phyloP scores from a whole-genome alignment of 2,113 vertebrate species.

The Corythornis cristatus region DNA sequence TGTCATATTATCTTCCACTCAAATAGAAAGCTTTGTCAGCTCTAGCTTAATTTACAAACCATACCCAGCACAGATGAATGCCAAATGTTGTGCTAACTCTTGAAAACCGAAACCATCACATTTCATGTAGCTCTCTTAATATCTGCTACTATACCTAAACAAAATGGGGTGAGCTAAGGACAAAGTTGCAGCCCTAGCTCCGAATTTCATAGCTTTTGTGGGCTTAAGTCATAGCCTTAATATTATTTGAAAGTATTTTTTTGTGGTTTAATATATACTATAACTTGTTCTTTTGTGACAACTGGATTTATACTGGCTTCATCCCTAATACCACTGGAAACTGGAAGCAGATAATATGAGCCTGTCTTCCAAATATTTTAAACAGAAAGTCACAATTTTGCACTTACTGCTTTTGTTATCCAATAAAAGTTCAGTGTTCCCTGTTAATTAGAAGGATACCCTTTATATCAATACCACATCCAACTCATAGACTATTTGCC shows the following conservation, averaged over 20 bases:
- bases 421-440: constrained; percentile 10
- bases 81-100: neutral
- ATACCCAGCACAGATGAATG: neutral
- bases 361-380: constrained; percentile 70
- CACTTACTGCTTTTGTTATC: constrained; percentile 1
- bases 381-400: constrained; percentile 64
- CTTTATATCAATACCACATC: neutral
- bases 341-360: constrained; percentile 72
- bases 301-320: constrained; percentile 82
- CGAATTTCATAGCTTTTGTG: constrained; percentile 76
- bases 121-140: neutral
- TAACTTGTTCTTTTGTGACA: constrained; percentile 83
- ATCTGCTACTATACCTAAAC: constrained; percentile 61
- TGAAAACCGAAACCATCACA: neutral
- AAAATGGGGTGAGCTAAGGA: constrained; percentile 78
- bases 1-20: neutral
- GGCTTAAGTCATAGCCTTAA: constrained; percentile 76
- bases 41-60: neutral
- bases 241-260: constrained; percentile 79
- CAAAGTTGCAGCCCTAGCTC: constrained; percentile 64
- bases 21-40: neutral
- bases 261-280: constrained; percentile 82
- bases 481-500: neutral
- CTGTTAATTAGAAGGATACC: neutral
- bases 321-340: constrained; percentile 82